Conservation (phyloP, 1,140 invertebrate genomes). For the Zaprionus africanus region DNA sequence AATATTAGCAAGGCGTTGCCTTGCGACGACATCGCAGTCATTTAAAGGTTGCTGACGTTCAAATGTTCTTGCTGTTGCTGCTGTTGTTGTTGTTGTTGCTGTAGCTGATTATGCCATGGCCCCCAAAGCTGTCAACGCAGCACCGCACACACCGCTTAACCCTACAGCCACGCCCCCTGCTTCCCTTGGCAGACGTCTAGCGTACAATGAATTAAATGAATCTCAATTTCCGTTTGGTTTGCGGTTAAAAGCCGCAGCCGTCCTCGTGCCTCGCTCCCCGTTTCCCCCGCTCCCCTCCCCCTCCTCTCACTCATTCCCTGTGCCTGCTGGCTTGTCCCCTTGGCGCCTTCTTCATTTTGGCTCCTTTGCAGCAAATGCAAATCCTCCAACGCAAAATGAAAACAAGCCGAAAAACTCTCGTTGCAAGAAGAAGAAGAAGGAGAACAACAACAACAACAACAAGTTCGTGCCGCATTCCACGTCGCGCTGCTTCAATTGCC, state of each 20-base stretch:
- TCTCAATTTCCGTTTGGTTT: constrained; percentile 83
- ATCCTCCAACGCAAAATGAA: constrained; percentile 71
- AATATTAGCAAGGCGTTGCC: constrained; percentile 79
- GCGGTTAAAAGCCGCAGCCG: constrained; percentile 79
- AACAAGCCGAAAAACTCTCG: constrained; percentile 70
- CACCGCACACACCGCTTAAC: constrained; percentile 49
- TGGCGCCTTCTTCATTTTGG: neutral
- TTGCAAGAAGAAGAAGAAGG: constrained; percentile 35
- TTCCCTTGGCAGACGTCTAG: constrained; percentile 6
- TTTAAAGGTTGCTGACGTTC: constrained; percentile 72
- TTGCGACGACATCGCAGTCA: constrained; percentile 66
- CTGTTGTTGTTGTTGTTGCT: constrained; percentile 7
- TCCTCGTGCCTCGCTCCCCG: constrained; percentile 21
- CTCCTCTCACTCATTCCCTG: neutral
- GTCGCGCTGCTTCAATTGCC: constrained; percentile 56
- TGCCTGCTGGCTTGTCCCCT: neutral
- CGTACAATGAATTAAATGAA: constrained; percentile 82
- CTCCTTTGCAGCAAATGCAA: constrained; percentile 59
- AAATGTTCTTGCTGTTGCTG: constrained; percentile 32
- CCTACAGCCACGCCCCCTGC: constrained; percentile 31
- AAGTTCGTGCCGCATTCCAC: constrained; percentile 15
- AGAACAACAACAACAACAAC: constrained; percentile 34
- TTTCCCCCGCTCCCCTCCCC: neutral
- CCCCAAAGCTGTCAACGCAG: constrained; percentile 63
- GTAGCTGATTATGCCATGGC: constrained; percentile 39